Evolutionary conservation across 2,113 vertebrate species (phyloP), one percentile per base, ranked within the genome.

Genomic region (Quiscalus mexicanus): DNA sequence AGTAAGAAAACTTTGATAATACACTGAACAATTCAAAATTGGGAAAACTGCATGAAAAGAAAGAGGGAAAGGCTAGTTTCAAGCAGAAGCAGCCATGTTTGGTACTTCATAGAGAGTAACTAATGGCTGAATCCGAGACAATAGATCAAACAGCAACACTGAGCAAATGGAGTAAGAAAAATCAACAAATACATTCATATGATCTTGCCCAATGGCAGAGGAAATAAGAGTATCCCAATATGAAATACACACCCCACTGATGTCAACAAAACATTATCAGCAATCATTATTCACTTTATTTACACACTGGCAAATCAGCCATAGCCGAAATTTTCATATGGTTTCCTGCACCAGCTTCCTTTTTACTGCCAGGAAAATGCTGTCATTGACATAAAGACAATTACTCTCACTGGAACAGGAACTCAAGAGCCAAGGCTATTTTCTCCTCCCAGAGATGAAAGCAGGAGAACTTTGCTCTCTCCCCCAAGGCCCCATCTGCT

Each of bases 351-450:
- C 62, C 58, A 37, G 25, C 21, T 86, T 74, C 79, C 52, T 55
- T 76, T 85, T 58, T 20, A 60, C 37, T 64, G 41, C 0, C 0
- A 82, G 68, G 49, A 73, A 73, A 83, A 73, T 0, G 0, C 23
- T 65, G 4, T 12, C 80, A 50, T 5, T 83, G 55, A 33, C 4
- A 2, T 30, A 50, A 69, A 39, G 63, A 33, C 31, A 75, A 71
- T n/a, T 21, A 52, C 24, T 58, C 41, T 73, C 14, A 1, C 58
- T 35, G 68, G 37, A 55, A 63, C 18, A 52, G 0, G 6, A 81
- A 82, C 6, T 21, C 58, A 23, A 39, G 18, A 84, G 30, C 4
- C 21, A 20, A 23, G 15, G 22, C 18, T 55, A 18, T 52, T 82
- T 78, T 81, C 59, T 41, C 27, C 13, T 44, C 37, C 35, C 11